A percentile compares a stretch with the other conserved stretches of the same genome.
These are phyloP conservation scores for Griposia aprilina DNA, from an alignment of 2,888 invertebrate genomes.

Conservation along the genomic window DNA sequence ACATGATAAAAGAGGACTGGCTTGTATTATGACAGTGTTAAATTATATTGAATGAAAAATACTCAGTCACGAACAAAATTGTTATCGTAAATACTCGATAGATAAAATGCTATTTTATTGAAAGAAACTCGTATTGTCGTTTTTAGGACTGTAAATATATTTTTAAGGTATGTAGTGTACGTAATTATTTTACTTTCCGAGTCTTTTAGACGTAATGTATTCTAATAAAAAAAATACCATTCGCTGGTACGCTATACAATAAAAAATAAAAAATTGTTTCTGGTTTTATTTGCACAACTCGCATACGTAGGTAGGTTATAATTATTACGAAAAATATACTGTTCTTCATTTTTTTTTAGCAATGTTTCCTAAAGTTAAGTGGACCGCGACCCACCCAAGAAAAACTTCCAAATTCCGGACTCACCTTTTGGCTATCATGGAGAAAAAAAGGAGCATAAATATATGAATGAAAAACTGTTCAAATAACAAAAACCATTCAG, in stretches of 20 bases:
- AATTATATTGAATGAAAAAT: constrained; percentile 53
- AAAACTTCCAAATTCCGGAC: too few relatives aligned
- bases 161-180: constrained; percentile 51
- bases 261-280: constrained; percentile 48
- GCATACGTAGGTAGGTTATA: neutral
- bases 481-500: neutral
- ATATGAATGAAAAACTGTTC: too few relatives aligned
- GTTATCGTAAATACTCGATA: constrained; percentile 50
- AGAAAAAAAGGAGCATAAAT: too few relatives aligned
- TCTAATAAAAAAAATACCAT: constrained; percentile 56
- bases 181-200: constrained; percentile 58
- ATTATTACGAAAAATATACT: neutral
- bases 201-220: constrained; percentile 49
- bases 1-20: constrained; percentile 97
- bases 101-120: constrained; percentile 57
- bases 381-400: too few relatives aligned
- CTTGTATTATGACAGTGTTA: constrained; percentile 88
- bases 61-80: constrained; percentile 64
- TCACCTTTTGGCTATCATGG: too few relatives aligned
- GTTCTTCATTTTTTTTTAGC: neutral
- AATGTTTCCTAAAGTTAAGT: too few relatives aligned
- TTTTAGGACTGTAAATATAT: constrained; percentile 63
- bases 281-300: constrained; percentile 38
- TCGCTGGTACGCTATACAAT: constrained; percentile 56
- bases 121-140: constrained; percentile 54